Base-by-base conservation (phyloP, 23 tunicate species). In the Corella eumyota region DNA sequence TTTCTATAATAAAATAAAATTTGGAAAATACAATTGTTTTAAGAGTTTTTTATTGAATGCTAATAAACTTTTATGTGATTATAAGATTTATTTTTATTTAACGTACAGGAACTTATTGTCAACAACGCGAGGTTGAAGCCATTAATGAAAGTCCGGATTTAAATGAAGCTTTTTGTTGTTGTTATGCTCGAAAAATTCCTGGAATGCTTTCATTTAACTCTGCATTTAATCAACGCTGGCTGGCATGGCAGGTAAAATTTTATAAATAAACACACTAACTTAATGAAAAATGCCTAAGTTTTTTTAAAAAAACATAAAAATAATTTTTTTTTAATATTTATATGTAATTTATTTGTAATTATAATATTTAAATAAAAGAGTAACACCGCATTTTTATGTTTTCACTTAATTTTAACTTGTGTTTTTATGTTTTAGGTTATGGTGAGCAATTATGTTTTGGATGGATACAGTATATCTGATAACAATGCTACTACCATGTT, bases 91-190 rank as follows among this genome's bases (percentile, higher is more conserved):
- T 40, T 40, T 15, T 15, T 9, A 11, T 40, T 9, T 9, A 11
- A 11, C 48, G 15, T 15, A 24, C 75, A 91, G 98, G 99, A 17
- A 92, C 99, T 17, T 92, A 92, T 67, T 92, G 99, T 52, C 99
- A 92, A 54, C 99, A 92, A 66, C 66, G 99, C 20, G 99, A 92
- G 65, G 99, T 92, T 15, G 99, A 92, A 44, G 99, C 99, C 20
- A 92, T 92, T 35, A 72, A 82, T 25, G 99, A 92, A 34, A 60
- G 46, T 0, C 60, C 63, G 9, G 93, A 76, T 29, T 60, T 33
- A 30, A 65, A 52, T 52, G 46, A 67, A 30, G 35, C 35, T 19
- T 86, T 86, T 50, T 77, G 81, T 35, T 75, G 90, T 54, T 83
- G 87, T 38, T 21, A 62, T 11, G 40, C 54, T 2, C 60, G 83